A percentile compares a stretch with the other conserved stretches of the same genome.
Conservation (phyloP, 2,113 vertebrate genomes). For the Strix aluco region DNA sequence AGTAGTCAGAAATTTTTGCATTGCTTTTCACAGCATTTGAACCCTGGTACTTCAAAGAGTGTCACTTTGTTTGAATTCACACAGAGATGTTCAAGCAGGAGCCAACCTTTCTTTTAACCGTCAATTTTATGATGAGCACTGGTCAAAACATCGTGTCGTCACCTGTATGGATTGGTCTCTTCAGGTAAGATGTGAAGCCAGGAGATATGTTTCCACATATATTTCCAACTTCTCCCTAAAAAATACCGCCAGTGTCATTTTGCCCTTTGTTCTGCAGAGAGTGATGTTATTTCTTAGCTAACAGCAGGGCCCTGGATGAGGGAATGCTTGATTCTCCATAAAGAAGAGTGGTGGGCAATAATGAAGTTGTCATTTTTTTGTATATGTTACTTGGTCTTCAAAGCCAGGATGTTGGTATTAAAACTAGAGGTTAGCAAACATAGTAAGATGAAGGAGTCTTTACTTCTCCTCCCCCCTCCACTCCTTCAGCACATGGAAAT, state of each 20-base stretch:
- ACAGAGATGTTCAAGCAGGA: constrained; percentile 90
- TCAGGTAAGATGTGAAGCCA: constrained; percentile 80
- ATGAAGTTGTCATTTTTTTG: neutral
- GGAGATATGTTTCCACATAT: neutral
- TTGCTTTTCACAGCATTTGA: neutral
- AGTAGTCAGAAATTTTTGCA: neutral
- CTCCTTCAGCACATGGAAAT: neutral
- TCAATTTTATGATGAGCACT: constrained; percentile 96
- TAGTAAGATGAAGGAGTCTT: neutral
- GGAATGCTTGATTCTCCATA: neutral
- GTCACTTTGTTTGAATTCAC: constrained; percentile 29
- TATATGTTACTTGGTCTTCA: neutral
- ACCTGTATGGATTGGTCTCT: constrained; percentile 97
- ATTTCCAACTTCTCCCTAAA: neutral
- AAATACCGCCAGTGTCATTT: neutral
- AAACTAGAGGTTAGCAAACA: neutral
- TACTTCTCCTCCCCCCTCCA: neutral
- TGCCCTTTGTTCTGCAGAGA: neutral
- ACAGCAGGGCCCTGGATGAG: neutral
- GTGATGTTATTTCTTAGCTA: neutral
- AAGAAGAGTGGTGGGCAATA: neutral
- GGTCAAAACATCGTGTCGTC: constrained; percentile 96
- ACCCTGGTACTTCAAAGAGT: neutral
- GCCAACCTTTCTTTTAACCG: constrained; percentile 91
- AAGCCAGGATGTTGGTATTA: neutral